Percentiles rank a stretch among this genome's conserved stretches.
phyloP scores from a whole-genome alignment of 2,888 invertebrate species.

The Pomacea canaliculata region DNA sequence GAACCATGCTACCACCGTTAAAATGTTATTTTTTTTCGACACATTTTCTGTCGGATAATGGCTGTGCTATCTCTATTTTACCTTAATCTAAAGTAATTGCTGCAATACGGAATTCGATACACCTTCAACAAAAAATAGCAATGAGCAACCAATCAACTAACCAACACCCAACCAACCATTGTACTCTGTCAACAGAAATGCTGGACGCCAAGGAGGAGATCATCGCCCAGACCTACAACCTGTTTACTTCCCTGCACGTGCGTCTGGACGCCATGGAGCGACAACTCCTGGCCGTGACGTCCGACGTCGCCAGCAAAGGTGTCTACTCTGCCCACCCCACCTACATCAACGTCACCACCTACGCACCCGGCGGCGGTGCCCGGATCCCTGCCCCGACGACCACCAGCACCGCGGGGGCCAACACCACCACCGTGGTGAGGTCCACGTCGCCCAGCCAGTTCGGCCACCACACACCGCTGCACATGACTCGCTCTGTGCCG shows the following conservation, averaged over 20 bases:
- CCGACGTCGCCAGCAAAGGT: slow-evolving; percentile 14
- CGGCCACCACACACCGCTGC: slow-evolving; percentile 8
- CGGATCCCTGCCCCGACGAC: background rate
- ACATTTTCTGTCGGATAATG: background rate
- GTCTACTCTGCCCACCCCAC: slow-evolving; percentile 1
- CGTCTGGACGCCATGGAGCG: slow-evolving; percentile 36
- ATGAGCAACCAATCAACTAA: too few species aligned
- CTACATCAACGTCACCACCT: background rate
- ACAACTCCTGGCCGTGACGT: slow-evolving; percentile 18
- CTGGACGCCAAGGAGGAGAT: slow-evolving; percentile 42
- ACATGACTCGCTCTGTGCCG: slow-evolving; percentile 14
- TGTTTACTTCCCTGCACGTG: slow-evolving; percentile 33
- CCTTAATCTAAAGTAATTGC: background rate
- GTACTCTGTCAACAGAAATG: slow-evolving; percentile 28
- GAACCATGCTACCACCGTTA: too few species aligned
- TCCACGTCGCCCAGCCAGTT: background rate
- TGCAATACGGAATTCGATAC: background rate
- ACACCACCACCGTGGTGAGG: background rate
- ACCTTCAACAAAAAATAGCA: too few species aligned
- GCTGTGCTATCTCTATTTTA: background rate
- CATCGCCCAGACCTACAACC: slow-evolving; percentile 34
- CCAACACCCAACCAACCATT: too few species aligned
- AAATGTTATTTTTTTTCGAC: background rate
- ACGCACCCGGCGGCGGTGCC: background rate
- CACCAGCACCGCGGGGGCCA: background rate